Evolutionary conservation across 2,888 invertebrate genomes (phyloP).

Genomic region (Pheosia gnoma): DNA sequence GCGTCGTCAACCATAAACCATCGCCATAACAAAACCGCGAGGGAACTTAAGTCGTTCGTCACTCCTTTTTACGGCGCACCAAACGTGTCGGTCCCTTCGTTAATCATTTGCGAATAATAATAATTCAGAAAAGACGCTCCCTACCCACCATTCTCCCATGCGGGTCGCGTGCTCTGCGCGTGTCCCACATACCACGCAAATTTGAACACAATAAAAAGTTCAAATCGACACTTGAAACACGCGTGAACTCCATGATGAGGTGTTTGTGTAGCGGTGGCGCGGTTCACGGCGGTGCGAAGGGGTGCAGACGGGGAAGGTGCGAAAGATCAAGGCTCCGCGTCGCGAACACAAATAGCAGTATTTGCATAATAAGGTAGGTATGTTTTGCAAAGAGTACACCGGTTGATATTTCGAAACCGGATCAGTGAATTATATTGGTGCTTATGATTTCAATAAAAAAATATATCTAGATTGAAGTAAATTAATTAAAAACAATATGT

Average conservation of each 20-base stretch:
- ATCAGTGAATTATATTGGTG: constrained; percentile 36
- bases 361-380: constrained; percentile 64
- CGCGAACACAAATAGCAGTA: constrained; percentile 53
- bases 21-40: constrained; percentile 51
- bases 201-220: constrained; percentile 69
- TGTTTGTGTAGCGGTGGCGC: constrained; percentile 44
- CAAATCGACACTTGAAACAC: constrained; percentile 63
- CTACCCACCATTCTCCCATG: constrained; percentile 52
- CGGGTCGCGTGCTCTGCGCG: constrained; percentile 79
- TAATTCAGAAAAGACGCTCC: constrained; percentile 54
- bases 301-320: constrained; percentile 63
- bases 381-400: constrained; percentile 58
- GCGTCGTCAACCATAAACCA: constrained; percentile 42
- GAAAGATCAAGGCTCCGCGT: constrained; percentile 62
- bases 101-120: constrained; percentile 62
- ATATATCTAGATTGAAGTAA: constrained; percentile 20
- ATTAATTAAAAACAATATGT: constrained; percentile 10
- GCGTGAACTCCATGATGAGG: constrained; percentile 56
- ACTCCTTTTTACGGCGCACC: constrained; percentile 49
- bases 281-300: constrained; percentile 46
- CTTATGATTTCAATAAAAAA: constrained; percentile 37
- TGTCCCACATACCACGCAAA: constrained; percentile 78
- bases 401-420: constrained; percentile 76
- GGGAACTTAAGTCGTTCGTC: constrained; percentile 43
- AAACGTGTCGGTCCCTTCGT: constrained; percentile 43